phyloP scores from a whole-genome alignment of 2,888 invertebrate genomes.

The Tetramorium bicarinatum region DNA sequence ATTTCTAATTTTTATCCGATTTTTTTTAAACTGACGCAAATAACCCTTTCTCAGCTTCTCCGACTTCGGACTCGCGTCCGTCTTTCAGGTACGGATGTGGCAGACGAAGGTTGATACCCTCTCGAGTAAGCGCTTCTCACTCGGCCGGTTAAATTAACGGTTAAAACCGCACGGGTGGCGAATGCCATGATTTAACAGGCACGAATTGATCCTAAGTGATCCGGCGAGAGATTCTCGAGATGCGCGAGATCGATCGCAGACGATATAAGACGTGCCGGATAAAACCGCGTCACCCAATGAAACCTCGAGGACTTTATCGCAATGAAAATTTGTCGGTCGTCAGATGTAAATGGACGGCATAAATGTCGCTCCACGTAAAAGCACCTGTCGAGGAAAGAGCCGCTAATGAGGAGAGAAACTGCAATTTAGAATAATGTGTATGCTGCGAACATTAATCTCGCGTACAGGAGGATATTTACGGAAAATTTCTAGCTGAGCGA shows the following conservation, averaged over 20 bases:
- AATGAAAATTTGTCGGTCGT: slow-evolving; percentile 4
- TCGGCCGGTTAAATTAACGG: slow-evolving; percentile 43
- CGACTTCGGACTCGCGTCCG: not conserved
- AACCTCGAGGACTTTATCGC: not conserved
- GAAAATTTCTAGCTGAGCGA: not conserved
- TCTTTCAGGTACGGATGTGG: not conserved
- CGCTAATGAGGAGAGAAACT: not conserved
- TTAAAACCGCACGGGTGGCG: slow-evolving; percentile 16
- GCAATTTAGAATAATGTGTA: too few species aligned
- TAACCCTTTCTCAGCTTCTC: too few species aligned
- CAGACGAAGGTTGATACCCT: slow-evolving; percentile 22
- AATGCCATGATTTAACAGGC: slow-evolving; percentile 31
- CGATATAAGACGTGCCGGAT: not conserved
- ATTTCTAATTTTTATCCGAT: too few species aligned
- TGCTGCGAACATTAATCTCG: too few species aligned
- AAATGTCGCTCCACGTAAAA: not conserved
- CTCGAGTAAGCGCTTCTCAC: not conserved
- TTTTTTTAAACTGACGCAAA: too few species aligned
- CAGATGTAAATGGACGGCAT: not conserved
- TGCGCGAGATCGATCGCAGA: not conserved
- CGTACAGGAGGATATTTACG: not conserved
- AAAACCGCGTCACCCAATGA: not conserved
- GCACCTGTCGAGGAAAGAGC: not conserved
- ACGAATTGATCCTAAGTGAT: slow-evolving; percentile 20
- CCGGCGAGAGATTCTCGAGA: slow-evolving; percentile 12